These are phyloP conservation scores for Podotricha telesiphe DNA, from an alignment of 2,888 invertebrate species.

Conservation along the genomic window DNA sequence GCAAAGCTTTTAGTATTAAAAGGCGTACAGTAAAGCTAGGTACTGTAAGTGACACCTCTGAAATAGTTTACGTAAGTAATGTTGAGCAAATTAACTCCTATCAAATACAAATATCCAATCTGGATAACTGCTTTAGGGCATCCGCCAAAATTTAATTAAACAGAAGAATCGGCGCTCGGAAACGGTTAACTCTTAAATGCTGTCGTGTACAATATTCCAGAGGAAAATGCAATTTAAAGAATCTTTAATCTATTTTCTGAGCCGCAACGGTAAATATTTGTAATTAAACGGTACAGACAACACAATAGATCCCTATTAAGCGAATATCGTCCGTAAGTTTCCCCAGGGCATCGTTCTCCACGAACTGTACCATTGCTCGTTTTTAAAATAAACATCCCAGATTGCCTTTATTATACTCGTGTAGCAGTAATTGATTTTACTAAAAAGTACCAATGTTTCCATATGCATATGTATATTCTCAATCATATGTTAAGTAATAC, in stretches of 20 bases:
- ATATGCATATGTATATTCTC: too few species aligned
- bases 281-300: slow-evolving; percentile 54
- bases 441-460: not conserved
- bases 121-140: slow-evolving; percentile 28
- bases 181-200: slow-evolving; percentile 23
- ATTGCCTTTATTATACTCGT: slow-evolving; percentile 48
- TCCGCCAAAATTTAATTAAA: slow-evolving; percentile 38
- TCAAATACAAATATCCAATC: slow-evolving; percentile 33
- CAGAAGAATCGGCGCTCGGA: slow-evolving; percentile 27
- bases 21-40: not conserved
- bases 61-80: slow-evolving; percentile 27
- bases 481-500: too few species aligned
- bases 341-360: slow-evolving; percentile 60
- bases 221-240: slow-evolving; percentile 34
- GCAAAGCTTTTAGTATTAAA: not conserved
- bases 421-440: slow-evolving; percentile 58
- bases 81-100: slow-evolving; percentile 33
- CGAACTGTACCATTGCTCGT: slow-evolving; percentile 54
- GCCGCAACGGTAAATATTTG: slow-evolving; percentile 42
- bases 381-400: slow-evolving; percentile 60
- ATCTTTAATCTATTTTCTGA: slow-evolving; percentile 38
- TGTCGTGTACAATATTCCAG: slow-evolving; percentile 27
- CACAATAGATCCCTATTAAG: slow-evolving; percentile 71
- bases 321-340: slow-evolving; percentile 58
- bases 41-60: slow-evolving; percentile 25